These are phyloP conservation scores for Pedionomus torquatus DNA, from an alignment of 2,113 vertebrate species.

Conservation along the genomic window DNA sequence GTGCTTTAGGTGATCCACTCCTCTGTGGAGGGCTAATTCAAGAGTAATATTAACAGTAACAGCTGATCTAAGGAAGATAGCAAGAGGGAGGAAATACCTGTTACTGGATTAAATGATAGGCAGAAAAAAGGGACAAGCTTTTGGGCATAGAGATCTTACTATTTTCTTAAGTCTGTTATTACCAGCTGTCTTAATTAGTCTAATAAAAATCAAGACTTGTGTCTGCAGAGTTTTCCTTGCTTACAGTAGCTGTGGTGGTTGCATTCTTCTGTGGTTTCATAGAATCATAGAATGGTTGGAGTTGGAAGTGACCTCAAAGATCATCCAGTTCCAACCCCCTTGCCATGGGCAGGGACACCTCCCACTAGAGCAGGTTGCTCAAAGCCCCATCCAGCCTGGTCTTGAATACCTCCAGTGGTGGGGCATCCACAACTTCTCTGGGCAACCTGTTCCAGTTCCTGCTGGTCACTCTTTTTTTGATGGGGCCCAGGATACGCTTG, in stretches of 20 bases:
- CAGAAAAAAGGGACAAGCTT: neutral
- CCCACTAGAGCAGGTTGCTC: too few relatives aligned
- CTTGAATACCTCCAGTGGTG: too few relatives aligned
- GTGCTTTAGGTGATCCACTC: neutral
- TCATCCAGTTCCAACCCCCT: too few relatives aligned
- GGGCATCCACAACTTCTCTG: too few relatives aligned
- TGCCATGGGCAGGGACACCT: too few relatives aligned
- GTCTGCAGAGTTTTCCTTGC: neutral
- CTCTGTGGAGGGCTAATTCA: neutral
- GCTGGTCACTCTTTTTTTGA: too few relatives aligned
- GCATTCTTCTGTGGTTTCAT: neutral
- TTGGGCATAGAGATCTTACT: accelerated
- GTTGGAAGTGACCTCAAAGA: too few relatives aligned
- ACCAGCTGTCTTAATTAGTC: neutral
- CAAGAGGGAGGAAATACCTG: neutral
- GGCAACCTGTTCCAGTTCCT: too few relatives aligned
- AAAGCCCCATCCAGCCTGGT: too few relatives aligned
- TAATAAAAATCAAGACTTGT: neutral
- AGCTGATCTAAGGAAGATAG: neutral
- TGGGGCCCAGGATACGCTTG: too few relatives aligned
- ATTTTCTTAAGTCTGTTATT: neutral
- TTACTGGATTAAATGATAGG: neutral
- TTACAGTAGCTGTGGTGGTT: neutral
- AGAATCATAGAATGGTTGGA: too few relatives aligned
- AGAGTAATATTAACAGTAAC: neutral